Evolutionary conservation across 2,113 vertebrate genomes (phyloP).

Genomic region (Brachirus orientalis): DNA sequence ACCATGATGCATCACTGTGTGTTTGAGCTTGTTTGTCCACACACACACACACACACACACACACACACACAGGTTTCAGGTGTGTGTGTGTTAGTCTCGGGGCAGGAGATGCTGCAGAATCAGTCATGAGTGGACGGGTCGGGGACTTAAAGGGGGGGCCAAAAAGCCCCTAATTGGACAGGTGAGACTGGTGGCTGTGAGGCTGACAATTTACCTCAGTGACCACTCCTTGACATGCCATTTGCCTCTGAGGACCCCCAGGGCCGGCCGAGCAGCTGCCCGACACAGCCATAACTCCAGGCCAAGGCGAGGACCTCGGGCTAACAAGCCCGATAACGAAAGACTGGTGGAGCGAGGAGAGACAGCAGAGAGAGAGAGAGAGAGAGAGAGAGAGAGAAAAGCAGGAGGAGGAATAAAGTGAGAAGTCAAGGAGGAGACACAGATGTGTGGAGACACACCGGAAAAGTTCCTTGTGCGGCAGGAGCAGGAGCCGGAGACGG

Average conservation of each 20-base stretch:
- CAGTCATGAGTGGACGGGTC: constrained; percentile 43
- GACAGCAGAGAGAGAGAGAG: too few species aligned
- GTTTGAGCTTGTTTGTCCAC: constrained; percentile 34
- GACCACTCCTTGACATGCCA: constrained; percentile 81
- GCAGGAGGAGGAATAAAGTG: constrained; percentile 55
- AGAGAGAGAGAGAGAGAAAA: background rate
- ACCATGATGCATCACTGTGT: background rate
- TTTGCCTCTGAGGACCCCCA: constrained; percentile 79
- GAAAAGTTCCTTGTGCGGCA: constrained; percentile 64
- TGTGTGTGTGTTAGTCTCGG: constrained; percentile 58
- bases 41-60: background rate
- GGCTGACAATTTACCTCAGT: constrained; percentile 65
- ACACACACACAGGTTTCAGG: constrained; percentile 45
- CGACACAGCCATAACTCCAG: constrained; percentile 75
- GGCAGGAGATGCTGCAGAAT: constrained; percentile 53
- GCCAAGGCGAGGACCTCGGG: constrained; percentile 65
- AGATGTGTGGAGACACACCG: background rate
- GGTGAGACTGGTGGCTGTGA: constrained; percentile 62
- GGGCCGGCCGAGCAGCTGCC: constrained; percentile 74
- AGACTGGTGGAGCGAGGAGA: constrained; percentile 37
- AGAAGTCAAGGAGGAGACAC: constrained; percentile 38
- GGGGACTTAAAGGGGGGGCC: constrained; percentile 64
- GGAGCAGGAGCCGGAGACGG: constrained; percentile 46
- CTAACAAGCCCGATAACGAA: constrained; percentile 72
- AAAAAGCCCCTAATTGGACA: constrained; percentile 80